These are phyloP conservation scores for Tenrec ecaudatus DNA, from an alignment of 2,113 vertebrate genomes.

Conservation along the genomic window DNA sequence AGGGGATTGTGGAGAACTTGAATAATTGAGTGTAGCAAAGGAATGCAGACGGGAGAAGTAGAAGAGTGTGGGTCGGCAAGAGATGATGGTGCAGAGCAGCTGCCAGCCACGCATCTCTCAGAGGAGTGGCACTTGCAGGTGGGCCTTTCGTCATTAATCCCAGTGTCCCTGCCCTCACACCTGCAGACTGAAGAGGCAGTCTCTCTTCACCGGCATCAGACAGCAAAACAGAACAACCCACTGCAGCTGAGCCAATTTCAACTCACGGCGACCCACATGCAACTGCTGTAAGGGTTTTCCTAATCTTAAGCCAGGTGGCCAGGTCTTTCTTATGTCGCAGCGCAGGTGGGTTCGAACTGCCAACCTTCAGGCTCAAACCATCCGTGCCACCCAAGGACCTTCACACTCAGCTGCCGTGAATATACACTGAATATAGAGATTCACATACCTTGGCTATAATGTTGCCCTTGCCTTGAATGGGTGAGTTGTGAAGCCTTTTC, in stretches of 20 bases:
- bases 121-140: not conserved
- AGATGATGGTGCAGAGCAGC: not conserved
- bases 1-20: conserved; percentile 35
- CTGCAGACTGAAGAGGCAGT: not conserved
- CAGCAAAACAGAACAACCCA: not conserved
- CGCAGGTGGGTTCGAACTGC: not conserved
- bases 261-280: not conserved
- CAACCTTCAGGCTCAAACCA: not conserved
- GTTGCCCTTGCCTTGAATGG: not conserved
- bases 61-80: not conserved
- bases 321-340: not conserved
- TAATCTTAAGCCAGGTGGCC: not conserved
- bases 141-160: not conserved
- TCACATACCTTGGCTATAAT: no score
- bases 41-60: not conserved
- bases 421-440: no score
- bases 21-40: not conserved
- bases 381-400: not conserved
- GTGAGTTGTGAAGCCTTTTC: not conserved
- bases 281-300: not conserved
- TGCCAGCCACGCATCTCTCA: not conserved
- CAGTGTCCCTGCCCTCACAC: not conserved
- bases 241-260: not conserved
- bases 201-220: not conserved
- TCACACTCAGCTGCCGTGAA: not conserved